Base-by-base conservation (phyloP, 1,140 invertebrate genomes). In the Drosophila nannoptera region DNA sequence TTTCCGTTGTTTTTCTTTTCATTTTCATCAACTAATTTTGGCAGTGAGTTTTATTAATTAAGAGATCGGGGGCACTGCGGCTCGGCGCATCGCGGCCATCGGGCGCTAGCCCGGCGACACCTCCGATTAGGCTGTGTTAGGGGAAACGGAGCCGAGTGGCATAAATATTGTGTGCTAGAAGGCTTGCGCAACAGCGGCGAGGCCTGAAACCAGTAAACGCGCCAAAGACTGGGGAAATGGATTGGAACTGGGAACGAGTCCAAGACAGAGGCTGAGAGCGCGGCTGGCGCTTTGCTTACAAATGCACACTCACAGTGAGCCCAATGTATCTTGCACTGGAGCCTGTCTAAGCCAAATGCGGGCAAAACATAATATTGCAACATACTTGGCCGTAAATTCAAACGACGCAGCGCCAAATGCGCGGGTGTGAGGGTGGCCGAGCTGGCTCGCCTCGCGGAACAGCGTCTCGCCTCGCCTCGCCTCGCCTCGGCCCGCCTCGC, bases 61-160 rank as follows among this genome's bases (percentile, higher is more conserved):
- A 22, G 22, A 22, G 22, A 22, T 22, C 22, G 22, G 22, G 22
- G 3, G 22, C 22, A 22, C 22, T 22, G 22, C 22, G 22, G 22
- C 22, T 22, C 22, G 1, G 22, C 22, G 22, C 22, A 22, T 22
- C 22, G 22, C 22, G 22, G n/a, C n/a, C n/a, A n/a, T 16, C 31
- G 33, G n/a, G 35, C 35, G 22, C 8, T 22, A 12, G 2, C 42
- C 22, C 6, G 48, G 16, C 16, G 8, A 38, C 11, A 4, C 38
- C 45, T 8, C 7, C 14, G 8, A n/a, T 33, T 54, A 31, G 22
- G 5, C 31, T 38, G 61, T 86, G 81, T 86, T 65, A 68, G 73
- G 80, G 77, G 80, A 86, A 83, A 86, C 81, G 86, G 68, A 82
- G 74, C 78, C 80, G 77, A 84, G 77, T 86, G 80, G 80, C 81